A percentile compares a stretch with the other conserved stretches of the same genome.
Conservation (phyloP, 2,888 invertebrate species). For the Andrena chrysosceles region DNA sequence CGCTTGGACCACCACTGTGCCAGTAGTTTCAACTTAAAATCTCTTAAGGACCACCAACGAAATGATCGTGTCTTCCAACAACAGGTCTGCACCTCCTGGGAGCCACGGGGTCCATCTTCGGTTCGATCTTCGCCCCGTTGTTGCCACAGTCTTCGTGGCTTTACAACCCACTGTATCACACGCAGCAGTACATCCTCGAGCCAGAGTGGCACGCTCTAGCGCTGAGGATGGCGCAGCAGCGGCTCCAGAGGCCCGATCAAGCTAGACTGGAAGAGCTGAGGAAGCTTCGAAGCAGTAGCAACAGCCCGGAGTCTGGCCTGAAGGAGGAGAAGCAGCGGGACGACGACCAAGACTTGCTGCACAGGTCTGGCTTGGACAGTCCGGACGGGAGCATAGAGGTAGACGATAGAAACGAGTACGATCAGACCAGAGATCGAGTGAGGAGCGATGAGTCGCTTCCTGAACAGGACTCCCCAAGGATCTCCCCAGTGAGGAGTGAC, state of each 20-base stretch:
- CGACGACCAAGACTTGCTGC: slow-evolving; percentile 66
- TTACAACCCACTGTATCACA: slow-evolving; percentile 82
- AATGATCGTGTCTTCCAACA: slow-evolving; percentile 27
- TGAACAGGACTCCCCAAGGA: slow-evolving; percentile 79
- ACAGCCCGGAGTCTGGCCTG: slow-evolving; percentile 77
- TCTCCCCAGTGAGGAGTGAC: slow-evolving; percentile 76
- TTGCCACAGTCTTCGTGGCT: slow-evolving; percentile 83
- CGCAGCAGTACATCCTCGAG: slow-evolving; percentile 82
- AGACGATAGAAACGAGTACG: slow-evolving; percentile 80
- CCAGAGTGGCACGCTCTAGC: slow-evolving; percentile 84
- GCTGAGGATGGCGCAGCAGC: slow-evolving; percentile 82
- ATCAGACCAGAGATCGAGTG: slow-evolving; percentile 73
- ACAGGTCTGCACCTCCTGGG: slow-evolving; percentile 82
- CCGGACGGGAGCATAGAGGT: slow-evolving; percentile 84
- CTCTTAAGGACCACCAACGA: not conserved
- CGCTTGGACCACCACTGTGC: not conserved
- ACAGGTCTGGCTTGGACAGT: slow-evolving; percentile 74
- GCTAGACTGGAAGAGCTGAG: slow-evolving; percentile 79
- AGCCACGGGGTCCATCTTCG: slow-evolving; percentile 82
- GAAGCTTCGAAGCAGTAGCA: slow-evolving; percentile 77
- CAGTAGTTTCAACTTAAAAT: not conserved
- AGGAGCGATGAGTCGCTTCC: slow-evolving; percentile 81
- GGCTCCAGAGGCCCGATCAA: slow-evolving; percentile 82
- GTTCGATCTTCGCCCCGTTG: slow-evolving; percentile 83
- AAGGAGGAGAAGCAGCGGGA: slow-evolving; percentile 75